Percentiles rank a stretch among this genome's conserved stretches.
These are phyloP conservation scores for Urocynchramus pylzowi DNA, from an alignment of 2,113 vertebrate species.

Conservation along the genomic window DNA sequence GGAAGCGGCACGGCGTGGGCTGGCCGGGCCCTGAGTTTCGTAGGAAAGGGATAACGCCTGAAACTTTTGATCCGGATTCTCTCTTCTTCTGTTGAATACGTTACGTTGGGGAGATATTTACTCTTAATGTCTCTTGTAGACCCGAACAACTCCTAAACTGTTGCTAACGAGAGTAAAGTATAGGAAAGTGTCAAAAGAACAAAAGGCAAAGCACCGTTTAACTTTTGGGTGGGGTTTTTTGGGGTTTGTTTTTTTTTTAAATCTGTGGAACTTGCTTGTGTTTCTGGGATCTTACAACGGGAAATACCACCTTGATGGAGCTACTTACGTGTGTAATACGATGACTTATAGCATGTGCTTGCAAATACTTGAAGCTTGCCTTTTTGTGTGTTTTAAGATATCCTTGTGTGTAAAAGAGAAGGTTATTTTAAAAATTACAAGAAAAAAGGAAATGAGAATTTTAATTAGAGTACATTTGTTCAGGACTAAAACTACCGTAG, in stretches of 20 bases:
- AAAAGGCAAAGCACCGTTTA: background rate
- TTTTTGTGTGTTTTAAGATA: background rate
- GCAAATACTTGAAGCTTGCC: background rate
- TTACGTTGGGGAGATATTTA: background rate
- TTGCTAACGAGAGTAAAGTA: background rate
- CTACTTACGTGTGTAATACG: accelerated
- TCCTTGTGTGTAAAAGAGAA: background rate
- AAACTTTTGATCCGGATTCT: background rate
- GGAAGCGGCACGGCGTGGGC: background rate
- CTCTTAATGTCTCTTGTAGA: background rate
- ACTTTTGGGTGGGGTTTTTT: background rate
- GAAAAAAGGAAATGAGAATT: background rate
- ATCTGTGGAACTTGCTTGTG: background rate
- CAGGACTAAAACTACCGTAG: background rate
- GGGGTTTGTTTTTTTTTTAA: background rate
- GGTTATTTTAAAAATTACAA: background rate
- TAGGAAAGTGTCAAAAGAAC: background rate
- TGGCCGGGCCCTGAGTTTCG: background rate
- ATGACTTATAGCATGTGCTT: background rate
- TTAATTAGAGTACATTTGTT: background rate
- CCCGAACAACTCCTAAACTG: background rate
- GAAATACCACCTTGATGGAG: background rate
- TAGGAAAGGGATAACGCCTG: background rate
- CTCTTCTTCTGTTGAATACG: background rate
- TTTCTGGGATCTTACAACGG: background rate